Conservation (phyloP, 2,113 vertebrate species). For the Lonchura striata region DNA sequence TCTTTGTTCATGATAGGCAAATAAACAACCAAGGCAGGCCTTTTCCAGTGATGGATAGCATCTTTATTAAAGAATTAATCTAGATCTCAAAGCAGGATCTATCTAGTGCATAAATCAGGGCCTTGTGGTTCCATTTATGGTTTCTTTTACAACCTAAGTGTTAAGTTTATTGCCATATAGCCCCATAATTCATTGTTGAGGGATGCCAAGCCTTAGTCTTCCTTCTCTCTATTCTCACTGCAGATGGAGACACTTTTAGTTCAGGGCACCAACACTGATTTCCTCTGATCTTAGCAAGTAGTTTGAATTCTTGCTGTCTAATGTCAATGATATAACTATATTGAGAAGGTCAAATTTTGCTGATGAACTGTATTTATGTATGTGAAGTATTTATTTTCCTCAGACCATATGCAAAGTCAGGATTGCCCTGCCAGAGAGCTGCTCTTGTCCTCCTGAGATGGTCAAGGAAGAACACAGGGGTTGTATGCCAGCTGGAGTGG, state of each 20-base stretch:
- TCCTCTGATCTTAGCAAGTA: background rate
- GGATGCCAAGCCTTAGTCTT: background rate
- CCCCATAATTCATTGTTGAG: slow-evolving; percentile 30
- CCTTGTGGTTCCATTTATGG: slow-evolving; percentile 71
- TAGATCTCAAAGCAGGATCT: slow-evolving; percentile 32
- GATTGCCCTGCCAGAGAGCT: background rate
- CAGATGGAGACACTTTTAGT: background rate
- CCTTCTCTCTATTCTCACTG: background rate
- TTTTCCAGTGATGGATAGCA: slow-evolving; percentile 47
- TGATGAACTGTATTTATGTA: background rate
- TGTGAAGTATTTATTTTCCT: background rate
- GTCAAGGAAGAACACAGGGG: background rate
- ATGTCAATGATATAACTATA: background rate
- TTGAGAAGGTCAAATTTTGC: background rate
- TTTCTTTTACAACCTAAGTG: slow-evolving; percentile 59
- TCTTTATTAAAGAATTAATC: slow-evolving; percentile 64
- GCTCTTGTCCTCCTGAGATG: background rate
- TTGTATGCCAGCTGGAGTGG: background rate
- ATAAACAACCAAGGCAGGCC: slow-evolving; percentile 49
- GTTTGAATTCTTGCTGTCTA: background rate
- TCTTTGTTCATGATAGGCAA: slow-evolving; percentile 54
- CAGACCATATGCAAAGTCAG: background rate
- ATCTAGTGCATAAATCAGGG: slow-evolving; percentile 45
- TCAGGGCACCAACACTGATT: background rate
- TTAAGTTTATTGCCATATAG: slow-evolving; percentile 65